Base-by-base conservation (phyloP, 2,888 invertebrate species). In the Cephus runcator region DNA sequence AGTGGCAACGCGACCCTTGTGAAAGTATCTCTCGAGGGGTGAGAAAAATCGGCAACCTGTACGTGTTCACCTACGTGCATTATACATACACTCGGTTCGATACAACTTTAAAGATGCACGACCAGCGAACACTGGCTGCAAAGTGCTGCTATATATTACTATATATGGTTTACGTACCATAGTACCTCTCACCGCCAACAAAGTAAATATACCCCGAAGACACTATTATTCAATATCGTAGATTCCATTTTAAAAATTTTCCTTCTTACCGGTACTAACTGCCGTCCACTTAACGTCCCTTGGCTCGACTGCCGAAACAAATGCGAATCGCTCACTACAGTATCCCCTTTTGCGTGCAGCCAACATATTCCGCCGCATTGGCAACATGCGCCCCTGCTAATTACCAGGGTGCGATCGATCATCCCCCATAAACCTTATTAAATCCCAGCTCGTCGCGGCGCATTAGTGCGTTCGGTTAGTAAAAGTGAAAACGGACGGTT, bases 11-110 rank as follows among this genome's bases (percentile, higher is more conserved):
- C 56, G 23, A 56, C 56, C 56, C 56, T 56, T 56, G 56, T 23
- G 56, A 56, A 15, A 56, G 56, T 56, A 56, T 56, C 56, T 56
- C 56, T 56, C 56, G 56, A 56, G 56, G 35, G 69, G 34, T 78
- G 78, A 80, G 80, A 81, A 81, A 81, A 80, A 82, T 82, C 81
- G 82, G 79, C 82, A 82, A 81, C 82, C 81, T 82, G 82, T 82
- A 81, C 79, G 56, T 56, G 56, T 56, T 56, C 56, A 56, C 56
- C 56, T 56, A 56, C 56, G 56, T 56, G 56, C 56, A 56, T 56
- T 56, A 56, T 56, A 56, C 56, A 56, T 56, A 56, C 23, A 23
- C 56, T 56, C 23, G 23, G 56, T 56, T 56, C 56, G 56, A 56
- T 23, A 15, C 23, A 56, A 56, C 56, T 56, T 56, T 56, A 56